These are phyloP conservation scores for Hypocryptadius cinnamomeus DNA, from an alignment of 2,113 vertebrate genomes.

Conservation along the genomic window DNA sequence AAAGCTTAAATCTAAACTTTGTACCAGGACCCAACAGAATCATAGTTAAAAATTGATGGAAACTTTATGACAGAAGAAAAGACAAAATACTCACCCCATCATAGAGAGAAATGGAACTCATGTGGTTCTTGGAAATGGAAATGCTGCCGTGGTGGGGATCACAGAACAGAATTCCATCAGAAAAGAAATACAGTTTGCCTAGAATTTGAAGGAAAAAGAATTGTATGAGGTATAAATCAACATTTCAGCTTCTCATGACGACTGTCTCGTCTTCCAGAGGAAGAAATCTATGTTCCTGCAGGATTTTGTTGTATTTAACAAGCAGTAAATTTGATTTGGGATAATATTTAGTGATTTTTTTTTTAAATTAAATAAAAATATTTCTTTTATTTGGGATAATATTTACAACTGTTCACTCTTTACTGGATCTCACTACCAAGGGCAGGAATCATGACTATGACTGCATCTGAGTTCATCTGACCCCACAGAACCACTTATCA, in stretches of 20 bases:
- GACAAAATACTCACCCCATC: conserved; percentile 76
- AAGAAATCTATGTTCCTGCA: neutral
- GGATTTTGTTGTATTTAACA: neutral
- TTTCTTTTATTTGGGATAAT: neutral
- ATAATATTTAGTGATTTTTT: neutral
- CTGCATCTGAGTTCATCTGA: neutral
- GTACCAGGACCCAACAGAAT: neutral
- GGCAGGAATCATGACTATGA: neutral
- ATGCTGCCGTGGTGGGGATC: conserved; percentile 81
- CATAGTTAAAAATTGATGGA: accelerated
- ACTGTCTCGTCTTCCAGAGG: neutral
- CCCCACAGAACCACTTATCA: neutral
- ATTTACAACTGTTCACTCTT: neutral
- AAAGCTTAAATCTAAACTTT: neutral
- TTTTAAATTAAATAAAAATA: neutral
- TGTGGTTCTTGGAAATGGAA: conserved; percentile 79
- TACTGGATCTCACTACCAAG: neutral
- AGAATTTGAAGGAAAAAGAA: conserved; percentile 21
- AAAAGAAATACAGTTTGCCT: conserved; percentile 89
- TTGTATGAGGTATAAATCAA: neutral
- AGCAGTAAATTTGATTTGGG: neutral
- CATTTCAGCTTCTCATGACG: neutral
- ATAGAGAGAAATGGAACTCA: conserved; percentile 78
- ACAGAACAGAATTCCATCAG: conserved; percentile 84
- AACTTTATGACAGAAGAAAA: neutral